phyloP scores from a whole-genome alignment of 2,113 vertebrate genomes.

The Baryphthengus martii region DNA sequence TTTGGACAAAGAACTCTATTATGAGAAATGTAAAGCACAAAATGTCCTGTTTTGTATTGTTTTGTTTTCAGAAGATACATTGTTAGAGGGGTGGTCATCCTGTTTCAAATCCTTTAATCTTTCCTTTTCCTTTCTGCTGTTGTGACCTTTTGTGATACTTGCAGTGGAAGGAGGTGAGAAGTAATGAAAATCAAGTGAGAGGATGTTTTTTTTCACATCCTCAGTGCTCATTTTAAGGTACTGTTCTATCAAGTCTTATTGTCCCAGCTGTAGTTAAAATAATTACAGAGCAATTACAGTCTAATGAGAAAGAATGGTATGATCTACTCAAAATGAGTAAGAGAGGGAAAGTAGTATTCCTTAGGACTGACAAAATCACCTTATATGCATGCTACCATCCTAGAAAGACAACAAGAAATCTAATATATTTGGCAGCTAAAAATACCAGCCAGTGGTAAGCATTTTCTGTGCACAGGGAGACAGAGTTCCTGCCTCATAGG shows the following conservation, averaged over 20 bases:
- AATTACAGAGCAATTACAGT: constrained; percentile 34
- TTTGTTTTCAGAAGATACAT: background rate
- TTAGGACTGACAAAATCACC: background rate
- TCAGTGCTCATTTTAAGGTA: background rate
- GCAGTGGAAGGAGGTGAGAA: background rate
- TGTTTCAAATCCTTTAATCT: background rate
- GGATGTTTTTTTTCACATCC: background rate
- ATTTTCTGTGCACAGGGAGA: background rate
- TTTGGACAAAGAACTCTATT: background rate
- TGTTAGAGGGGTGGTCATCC: background rate
- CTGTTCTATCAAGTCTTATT: constrained; percentile 36
- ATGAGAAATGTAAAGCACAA: background rate
- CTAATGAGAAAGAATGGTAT: constrained; percentile 16
- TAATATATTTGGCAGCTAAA: background rate
- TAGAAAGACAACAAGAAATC: background rate
- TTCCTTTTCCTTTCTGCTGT: background rate
- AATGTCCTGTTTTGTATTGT: background rate
- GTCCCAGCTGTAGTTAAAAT: constrained; percentile 25
- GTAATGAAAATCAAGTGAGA: background rate
- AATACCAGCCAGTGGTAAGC: background rate
- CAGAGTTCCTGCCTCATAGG: background rate
- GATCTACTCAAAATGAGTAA: constrained; percentile 3
- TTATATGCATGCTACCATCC: background rate
- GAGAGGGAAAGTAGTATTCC: background rate
- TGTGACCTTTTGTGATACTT: background rate